Conservation (phyloP, 2,113 vertebrate genomes). For the Todiramphus chloris region DNA sequence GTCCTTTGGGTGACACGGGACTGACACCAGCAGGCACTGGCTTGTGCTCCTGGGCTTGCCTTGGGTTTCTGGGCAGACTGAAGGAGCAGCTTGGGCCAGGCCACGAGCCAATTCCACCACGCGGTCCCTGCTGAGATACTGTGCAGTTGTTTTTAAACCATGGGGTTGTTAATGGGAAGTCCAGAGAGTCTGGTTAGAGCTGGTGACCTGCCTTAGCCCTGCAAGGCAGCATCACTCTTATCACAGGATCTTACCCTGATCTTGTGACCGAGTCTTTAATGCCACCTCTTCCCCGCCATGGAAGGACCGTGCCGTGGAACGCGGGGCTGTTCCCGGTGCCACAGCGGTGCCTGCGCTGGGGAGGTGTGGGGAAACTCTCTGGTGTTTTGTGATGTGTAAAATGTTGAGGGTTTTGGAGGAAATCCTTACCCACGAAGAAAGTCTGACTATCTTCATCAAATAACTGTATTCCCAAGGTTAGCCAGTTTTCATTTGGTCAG, state of each 20-base stretch:
- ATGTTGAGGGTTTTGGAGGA: not conserved
- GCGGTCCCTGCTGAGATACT: not conserved
- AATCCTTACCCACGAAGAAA: not conserved
- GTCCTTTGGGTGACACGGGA: not conserved
- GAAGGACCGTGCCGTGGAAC: fast-evolving
- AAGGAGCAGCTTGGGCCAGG: no score
- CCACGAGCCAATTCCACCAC: fast-evolving
- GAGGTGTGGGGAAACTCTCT: no score
- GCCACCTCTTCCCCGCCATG: fast-evolving
- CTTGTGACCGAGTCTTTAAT: no score
- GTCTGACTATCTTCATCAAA: not conserved
- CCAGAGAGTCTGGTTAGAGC: not conserved
- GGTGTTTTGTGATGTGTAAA: fast-evolving
- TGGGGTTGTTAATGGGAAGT: not conserved
- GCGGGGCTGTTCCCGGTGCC: fast-evolving
- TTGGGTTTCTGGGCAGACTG: not conserved
- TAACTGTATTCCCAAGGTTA: not conserved
- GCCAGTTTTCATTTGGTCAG: no score
- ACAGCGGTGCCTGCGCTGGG: not conserved
- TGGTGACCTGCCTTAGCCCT: no score
- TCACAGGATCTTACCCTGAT: no score
- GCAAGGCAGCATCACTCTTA: no score
- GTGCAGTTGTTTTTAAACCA: not conserved
- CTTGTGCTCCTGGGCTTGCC: not conserved
- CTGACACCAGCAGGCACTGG: fast-evolving